phyloP scores from a whole-genome alignment of 2,888 invertebrate genomes.

The Callyntrura guangdongensis region DNA sequence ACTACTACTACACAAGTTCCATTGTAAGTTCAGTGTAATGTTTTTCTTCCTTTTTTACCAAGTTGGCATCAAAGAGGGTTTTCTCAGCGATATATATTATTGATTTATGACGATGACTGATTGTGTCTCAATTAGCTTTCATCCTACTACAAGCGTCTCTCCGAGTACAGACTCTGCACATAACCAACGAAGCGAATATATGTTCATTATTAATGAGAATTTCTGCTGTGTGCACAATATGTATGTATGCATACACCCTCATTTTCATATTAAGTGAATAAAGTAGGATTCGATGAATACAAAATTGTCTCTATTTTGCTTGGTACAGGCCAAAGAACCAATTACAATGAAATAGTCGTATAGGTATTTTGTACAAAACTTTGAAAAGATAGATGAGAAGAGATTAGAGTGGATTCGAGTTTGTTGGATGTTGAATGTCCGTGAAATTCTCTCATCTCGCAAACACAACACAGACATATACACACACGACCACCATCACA shows the following conservation, averaged over 20 bases:
- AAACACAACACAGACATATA: neutral
- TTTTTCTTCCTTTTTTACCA: conserved; percentile 40
- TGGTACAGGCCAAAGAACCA: neutral
- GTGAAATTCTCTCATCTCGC: conserved; percentile 24
- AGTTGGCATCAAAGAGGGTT: conserved; percentile 46
- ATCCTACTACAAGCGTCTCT: conserved; percentile 48
- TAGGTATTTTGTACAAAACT: neutral
- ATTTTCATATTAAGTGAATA: conserved; percentile 46
- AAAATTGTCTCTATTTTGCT: neutral
- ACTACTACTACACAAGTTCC: neutral
- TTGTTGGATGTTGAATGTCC: conserved; percentile 54
- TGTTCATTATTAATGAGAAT: neutral
- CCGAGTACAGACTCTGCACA: neutral
- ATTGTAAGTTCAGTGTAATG: neutral
- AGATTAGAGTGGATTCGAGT: conserved; percentile 67
- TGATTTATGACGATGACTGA: conserved; percentile 78
- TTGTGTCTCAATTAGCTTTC: conserved; percentile 75
- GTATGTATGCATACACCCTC: neutral
- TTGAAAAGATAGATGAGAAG: conserved; percentile 29
- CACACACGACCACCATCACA: neutral
- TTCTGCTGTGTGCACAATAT: neutral
- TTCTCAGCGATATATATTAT: conserved; percentile 60
- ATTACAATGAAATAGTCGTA: neutral
- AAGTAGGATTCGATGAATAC: conserved; percentile 25
- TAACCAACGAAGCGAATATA: neutral